Percentiles rank a stretch among this genome's conserved stretches.
Evolutionary conservation across 2,113 vertebrate genomes (phyloP).

Genomic region (Antennarius striatus): DNA sequence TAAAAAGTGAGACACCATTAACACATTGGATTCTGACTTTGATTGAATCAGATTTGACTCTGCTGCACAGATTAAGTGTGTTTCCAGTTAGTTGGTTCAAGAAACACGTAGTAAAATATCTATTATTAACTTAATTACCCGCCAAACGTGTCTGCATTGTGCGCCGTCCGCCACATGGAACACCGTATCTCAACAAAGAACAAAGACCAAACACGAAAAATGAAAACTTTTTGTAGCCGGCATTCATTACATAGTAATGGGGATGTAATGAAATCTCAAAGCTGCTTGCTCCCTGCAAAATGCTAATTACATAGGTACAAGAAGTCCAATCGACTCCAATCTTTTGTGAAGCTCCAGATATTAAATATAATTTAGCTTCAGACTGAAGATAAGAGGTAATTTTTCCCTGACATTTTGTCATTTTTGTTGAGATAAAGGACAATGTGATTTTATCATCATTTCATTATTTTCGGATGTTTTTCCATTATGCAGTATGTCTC

Average conservation of each 20-base stretch:
- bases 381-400: conserved; percentile 35
- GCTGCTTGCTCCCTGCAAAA: conserved; percentile 31
- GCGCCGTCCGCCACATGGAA: conserved; percentile 29
- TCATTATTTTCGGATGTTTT: conserved; percentile 47
- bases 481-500: conserved; percentile 14
- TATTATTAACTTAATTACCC: conserved; percentile 45
- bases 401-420: conserved; percentile 29
- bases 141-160: conserved; percentile 34
- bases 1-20: conserved; percentile 9
- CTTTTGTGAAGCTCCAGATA: conserved; percentile 43
- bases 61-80: no score
- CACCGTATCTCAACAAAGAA: conserved; percentile 31
- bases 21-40: not conserved
- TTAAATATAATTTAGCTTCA: conserved; percentile 43
- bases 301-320: conserved; percentile 46
- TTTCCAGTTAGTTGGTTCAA: no score
- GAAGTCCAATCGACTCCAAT: conserved; percentile 14
- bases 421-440: conserved; percentile 49
- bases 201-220: conserved; percentile 18
- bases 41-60: no score
- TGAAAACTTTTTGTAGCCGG: conserved; percentile 30
- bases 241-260: conserved; percentile 27
- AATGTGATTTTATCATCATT: conserved; percentile 51
- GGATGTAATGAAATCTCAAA: conserved; percentile 32
- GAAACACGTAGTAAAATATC: no score